These are phyloP conservation scores for Phalanger gymnotis DNA, from an alignment of 2,797 vertebrate genomes.

Conservation along the genomic window DNA sequence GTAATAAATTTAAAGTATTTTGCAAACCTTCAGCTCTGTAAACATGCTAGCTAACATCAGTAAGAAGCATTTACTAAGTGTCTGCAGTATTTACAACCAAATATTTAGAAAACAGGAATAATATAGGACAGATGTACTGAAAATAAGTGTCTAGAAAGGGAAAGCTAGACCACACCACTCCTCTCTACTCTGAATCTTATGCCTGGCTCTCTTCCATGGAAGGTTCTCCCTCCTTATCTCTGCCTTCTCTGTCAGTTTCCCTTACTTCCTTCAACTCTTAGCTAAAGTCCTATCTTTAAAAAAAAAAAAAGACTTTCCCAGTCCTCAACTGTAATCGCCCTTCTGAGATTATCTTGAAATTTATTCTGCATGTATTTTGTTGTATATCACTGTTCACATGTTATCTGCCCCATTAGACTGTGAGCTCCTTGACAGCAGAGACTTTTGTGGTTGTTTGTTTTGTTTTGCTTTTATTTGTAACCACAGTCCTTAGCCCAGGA, in stretches of 20 bases:
- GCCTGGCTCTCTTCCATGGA: neutral
- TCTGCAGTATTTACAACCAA: neutral
- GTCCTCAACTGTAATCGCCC: neutral
- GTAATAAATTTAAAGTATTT: neutral
- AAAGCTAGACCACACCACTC: neutral
- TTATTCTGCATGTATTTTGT: neutral
- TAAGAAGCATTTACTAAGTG: neutral
- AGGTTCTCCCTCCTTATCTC: neutral
- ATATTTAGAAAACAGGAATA: neutral
- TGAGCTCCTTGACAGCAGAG: neutral
- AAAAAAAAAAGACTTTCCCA: neutral
- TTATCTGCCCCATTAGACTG: neutral
- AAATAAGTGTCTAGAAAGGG: neutral
- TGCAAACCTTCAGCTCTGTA: neutral
- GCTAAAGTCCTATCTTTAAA: neutral
- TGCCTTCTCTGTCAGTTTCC: neutral
- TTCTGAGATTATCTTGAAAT: neutral
- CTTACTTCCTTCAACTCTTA: neutral
- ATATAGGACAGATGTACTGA: neutral
- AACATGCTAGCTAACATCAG: neutral
- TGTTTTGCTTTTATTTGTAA: neutral
- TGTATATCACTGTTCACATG: neutral
- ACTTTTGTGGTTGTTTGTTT: neutral
- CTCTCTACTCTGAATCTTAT: neutral
- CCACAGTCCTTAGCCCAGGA: neutral